Base-by-base conservation (phyloP, 2,888 invertebrate genomes). In the Lasioglossum malachurum region DNA sequence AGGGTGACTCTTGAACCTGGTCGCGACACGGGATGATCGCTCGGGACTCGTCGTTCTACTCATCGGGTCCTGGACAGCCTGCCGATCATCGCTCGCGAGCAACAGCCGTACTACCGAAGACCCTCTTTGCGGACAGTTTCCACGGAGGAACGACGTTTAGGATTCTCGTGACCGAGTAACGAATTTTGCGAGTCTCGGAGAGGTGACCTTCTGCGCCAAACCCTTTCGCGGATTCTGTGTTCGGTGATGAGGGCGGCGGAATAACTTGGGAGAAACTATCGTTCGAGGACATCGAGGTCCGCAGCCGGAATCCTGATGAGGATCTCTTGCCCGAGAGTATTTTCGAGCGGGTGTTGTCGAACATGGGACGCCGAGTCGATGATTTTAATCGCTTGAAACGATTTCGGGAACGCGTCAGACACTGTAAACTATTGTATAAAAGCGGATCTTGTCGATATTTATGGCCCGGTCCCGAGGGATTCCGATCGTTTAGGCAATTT, bases 361-460 rank as follows among this genome's bases (percentile, higher is more conserved):
- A 27, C 64, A 31, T 8, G 23, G 23, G 38, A 38, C 69, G 38
- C 4, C 38, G 69, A 69, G 10, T 3, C 10, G 38, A 69, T 38
- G 23, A 69, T 69, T 69, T 69, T 69, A 69, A 69, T 69, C 69
- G 23, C 35, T 16, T 69, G 0, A 38, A 38, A 69, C 38, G 67
- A 64, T 60, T 31, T 44, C 44, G 19, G 75, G 53, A 71, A 57
- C 38, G 71, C 57, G 71, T 73, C 60, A 53, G 35, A 44, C 12
- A 57, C 44, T 78, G 78, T 83, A 84, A 84, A 84, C 41, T 84
- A 78, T 69, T 69, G 84, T 75, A 84, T 53, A 83, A 84, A 49
- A 38, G 49, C 38, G 79, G 38, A 23, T 38, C 38, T 49, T 73
- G 84, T 75, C 69, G 75, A 75, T 83, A 84, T 78, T 78, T 64